A percentile compares a stretch with the other conserved stretches of the same genome.
phyloP scores from a whole-genome alignment of 1,140 invertebrate genomes.

The Lepidurus apus region DNA sequence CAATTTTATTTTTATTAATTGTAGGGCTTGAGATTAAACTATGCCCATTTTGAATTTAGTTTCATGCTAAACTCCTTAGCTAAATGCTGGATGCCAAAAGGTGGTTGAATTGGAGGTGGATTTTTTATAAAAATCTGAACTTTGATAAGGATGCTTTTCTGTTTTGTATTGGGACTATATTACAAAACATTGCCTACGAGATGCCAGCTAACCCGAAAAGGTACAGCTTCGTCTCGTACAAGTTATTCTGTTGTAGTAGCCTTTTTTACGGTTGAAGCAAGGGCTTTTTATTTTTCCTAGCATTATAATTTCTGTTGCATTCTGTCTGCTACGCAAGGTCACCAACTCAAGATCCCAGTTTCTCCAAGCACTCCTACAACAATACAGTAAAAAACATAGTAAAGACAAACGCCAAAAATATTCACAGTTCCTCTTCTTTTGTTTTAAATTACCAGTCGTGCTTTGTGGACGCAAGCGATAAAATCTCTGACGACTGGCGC shows the following conservation, averaged over 20 bases:
- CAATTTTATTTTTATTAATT: background rate
- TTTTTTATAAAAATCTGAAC: background rate
- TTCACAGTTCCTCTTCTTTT: background rate
- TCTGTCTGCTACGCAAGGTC: background rate
- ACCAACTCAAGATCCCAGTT: constrained; percentile 4
- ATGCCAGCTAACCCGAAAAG: background rate
- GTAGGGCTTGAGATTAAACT: background rate
- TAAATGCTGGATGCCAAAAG: constrained; percentile 8
- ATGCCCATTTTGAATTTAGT: background rate
- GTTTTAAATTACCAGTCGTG: constrained; percentile 28
- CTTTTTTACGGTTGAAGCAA: constrained; percentile 19
- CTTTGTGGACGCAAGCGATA: constrained; percentile 30
- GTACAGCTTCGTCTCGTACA: background rate
- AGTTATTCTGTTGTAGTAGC: background rate
- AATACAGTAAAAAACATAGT: background rate
- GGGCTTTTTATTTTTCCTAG: constrained; percentile 15
- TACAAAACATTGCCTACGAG: constrained; percentile 21
- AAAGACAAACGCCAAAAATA: background rate
- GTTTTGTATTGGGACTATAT: constrained; percentile 20
- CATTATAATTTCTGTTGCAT: constrained; percentile 22
- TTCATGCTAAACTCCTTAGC: background rate
- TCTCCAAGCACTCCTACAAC: constrained; percentile 4
- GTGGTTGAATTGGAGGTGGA: background rate
- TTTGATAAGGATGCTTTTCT: background rate
- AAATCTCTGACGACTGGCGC: constrained; percentile 31